Evolutionary conservation across 92 coral and sea anemone species (phyloP).

Genomic region (Anthopleura xanthogrammica): DNA sequence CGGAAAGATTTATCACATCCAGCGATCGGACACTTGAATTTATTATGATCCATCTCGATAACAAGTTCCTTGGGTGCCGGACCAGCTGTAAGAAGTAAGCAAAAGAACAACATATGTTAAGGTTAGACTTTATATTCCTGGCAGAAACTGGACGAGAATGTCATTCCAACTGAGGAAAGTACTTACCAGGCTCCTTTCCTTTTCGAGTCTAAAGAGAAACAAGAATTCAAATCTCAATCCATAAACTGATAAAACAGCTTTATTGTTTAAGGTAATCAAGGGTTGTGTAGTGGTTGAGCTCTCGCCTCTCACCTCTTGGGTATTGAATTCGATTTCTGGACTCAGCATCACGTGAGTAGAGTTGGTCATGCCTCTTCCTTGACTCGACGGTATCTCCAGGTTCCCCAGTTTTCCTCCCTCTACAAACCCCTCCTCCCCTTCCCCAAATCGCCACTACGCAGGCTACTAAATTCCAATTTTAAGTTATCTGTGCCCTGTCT

Average conservation of each 20-base stretch:
- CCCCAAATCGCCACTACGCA: too few species aligned
- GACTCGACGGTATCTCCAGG: too few species aligned
- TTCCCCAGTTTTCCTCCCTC: too few species aligned
- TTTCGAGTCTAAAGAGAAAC: slow-evolving; percentile 48
- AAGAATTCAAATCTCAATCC: not conserved
- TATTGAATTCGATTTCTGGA: too few species aligned
- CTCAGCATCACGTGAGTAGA: too few species aligned
- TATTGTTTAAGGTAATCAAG: too few species aligned
- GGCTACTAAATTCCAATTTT: too few species aligned
- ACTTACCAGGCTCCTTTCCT: slow-evolving; percentile 61
- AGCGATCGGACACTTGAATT: slow-evolving; percentile 75
- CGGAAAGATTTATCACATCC: slow-evolving; percentile 98
- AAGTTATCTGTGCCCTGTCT: too few species aligned
- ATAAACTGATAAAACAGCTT: not conserved
- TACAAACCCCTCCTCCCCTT: too few species aligned
- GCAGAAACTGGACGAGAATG: not conserved
- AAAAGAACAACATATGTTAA: not conserved
- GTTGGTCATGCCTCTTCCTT: too few species aligned
- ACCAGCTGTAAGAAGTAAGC: not conserved
- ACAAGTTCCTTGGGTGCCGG: slow-evolving; percentile 90
- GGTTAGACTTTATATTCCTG: not conserved
- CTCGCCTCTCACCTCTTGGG: too few species aligned
- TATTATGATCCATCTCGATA: slow-evolving; percentile 93
- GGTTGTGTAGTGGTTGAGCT: too few species aligned
- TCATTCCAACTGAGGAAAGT: not conserved